Base-by-base conservation (phyloP, 2,888 invertebrate species). In the Timandra comae region DNA sequence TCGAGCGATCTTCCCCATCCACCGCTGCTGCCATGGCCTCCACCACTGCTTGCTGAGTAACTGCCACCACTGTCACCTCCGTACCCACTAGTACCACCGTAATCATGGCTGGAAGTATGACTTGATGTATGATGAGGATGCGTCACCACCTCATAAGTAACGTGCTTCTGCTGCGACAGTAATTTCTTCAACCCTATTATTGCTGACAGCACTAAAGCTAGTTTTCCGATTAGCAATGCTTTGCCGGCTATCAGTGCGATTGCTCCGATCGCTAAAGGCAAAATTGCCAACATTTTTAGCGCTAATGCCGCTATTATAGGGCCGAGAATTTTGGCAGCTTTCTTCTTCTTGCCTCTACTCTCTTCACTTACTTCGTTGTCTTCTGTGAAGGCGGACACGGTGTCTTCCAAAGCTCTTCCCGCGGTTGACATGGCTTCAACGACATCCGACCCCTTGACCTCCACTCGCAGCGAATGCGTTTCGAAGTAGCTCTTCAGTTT, bases 191-290 rank as follows among this genome's bases (percentile, higher is more conserved):
- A 76, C 2, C 94, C 94, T 57, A 95, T 94, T 38, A 95, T 91
- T 30, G 93, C 92, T 0, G 94, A 93, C 28, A 95, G 86, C 27
- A 95, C 93, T 45, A 95, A 85, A 13, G 95, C 95, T 59, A 95
- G 89, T 79, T 95, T 95, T 67, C 95, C 95, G 58, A 95, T 91
- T 47, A 95, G 73, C 55, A 95, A 81, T 29, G 95, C 95, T 72
- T 95, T 95, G 37, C 95, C 95, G 40, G 95, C 95, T 56, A 95
- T 93, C 56, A 95, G 75, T 12, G 95, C 95, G 50, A 95, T 93
- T 30, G 91, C 93, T 30, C 93, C 94, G 26, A 95, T 88, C 1
- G 93, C 90, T 30, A 95, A 63, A 13, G 95, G 95, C 59, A 94
- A 80, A 29, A 95, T 71, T 16, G 94, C 91, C 63, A 93, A 93